Evolutionary conservation across 2,888 invertebrate genomes (phyloP).

Genomic region (Nomada lathburiana): DNA sequence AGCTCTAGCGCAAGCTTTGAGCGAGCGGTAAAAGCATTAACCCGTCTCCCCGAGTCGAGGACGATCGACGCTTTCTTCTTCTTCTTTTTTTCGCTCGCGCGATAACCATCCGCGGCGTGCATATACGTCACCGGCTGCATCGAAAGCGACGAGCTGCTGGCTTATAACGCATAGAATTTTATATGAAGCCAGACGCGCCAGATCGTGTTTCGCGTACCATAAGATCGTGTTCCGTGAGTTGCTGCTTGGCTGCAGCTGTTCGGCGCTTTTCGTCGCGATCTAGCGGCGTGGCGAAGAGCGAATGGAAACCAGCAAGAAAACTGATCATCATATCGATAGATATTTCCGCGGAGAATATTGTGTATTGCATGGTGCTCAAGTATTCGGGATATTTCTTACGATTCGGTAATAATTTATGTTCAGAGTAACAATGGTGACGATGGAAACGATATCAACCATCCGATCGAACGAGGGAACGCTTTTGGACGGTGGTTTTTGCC

Average conservation of each 20-base stretch:
- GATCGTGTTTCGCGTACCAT: conserved; percentile 22
- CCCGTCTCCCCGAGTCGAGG: conserved; percentile 7
- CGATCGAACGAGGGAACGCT: background rate
- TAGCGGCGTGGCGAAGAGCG: background rate
- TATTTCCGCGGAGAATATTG: too few species aligned
- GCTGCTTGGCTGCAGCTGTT: background rate
- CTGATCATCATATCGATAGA: background rate
- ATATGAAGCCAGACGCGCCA: conserved; percentile 36
- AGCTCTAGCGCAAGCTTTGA: conserved; percentile 12
- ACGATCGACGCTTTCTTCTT: conserved; percentile 10
- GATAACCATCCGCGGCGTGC: conserved; percentile 28
- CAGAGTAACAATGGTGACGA: background rate
- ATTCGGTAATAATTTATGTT: background rate
- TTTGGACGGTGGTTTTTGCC: conserved; percentile 8
- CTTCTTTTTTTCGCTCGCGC: background rate
- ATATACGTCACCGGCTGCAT: conserved; percentile 15
- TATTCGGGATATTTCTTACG: background rate
- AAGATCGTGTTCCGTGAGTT: conserved; percentile 12
- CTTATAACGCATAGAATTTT: conserved; percentile 44
- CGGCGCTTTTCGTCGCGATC: conserved; percentile 9
- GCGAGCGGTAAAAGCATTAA: conserved; percentile 38
- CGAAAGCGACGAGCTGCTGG: conserved; percentile 5
- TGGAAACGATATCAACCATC: background rate
- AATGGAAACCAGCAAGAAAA: conserved; percentile 3
- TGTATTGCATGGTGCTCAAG: background rate